Evolutionary conservation across 2,113 vertebrate species (phyloP).

Genomic region (Steatornis caripensis): DNA sequence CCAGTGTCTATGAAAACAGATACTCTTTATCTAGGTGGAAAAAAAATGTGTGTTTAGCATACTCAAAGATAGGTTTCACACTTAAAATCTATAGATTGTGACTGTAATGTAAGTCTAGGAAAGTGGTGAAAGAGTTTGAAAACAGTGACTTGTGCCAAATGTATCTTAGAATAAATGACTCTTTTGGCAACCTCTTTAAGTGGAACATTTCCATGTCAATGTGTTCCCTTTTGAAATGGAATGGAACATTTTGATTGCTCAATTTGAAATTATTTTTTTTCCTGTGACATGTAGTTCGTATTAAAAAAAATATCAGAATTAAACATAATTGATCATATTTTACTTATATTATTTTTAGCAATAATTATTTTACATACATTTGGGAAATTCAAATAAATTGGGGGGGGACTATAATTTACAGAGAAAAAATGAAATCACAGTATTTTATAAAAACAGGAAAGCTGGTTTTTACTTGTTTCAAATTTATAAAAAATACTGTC

Average conservation of each 20-base stretch:
- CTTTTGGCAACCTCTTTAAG: not conserved
- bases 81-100: not conserved
- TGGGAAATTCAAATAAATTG: not conserved
- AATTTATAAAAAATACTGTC: not conserved
- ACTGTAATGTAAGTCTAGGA: not conserved
- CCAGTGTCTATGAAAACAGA: not conserved
- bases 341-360: not conserved
- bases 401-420: accelerated
- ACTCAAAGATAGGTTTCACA: not conserved
- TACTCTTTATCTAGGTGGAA: not conserved
- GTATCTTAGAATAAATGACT: not conserved
- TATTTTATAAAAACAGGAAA: not conserved
- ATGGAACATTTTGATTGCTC: not conserved
- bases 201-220: not conserved
- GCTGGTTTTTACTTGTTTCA: not conserved
- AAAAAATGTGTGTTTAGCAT: not conserved
- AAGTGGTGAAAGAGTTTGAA: not conserved
- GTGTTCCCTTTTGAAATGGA: not conserved
- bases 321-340: not conserved
- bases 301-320: not conserved
- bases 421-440: not conserved
- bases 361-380: not conserved
- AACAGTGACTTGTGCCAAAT: not conserved
- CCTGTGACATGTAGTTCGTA: not conserved
- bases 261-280: not conserved